Percentiles rank a stretch among this genome's conserved stretches.
Conservation (phyloP, 2,797 vertebrate species). For the Pelochelys cantorii region DNA sequence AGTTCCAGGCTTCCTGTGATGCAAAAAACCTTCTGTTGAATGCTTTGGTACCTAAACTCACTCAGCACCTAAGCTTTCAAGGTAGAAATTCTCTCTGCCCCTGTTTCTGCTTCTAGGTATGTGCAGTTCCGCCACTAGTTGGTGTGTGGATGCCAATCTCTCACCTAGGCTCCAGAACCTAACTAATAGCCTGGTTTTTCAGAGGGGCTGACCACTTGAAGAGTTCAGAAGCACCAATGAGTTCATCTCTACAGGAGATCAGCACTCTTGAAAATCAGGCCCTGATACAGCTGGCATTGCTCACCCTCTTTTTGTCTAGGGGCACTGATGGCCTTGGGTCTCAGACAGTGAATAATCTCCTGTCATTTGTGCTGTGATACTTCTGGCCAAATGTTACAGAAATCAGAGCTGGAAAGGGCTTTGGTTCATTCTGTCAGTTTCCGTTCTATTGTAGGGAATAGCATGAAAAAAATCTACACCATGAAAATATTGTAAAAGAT, state of each 20-base stretch:
- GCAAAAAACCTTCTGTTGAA: neutral
- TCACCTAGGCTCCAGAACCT: neutral
- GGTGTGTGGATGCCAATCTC: neutral
- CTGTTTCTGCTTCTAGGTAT: neutral
- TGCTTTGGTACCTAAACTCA: neutral
- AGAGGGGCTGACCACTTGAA: fast-evolving
- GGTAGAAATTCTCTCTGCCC: neutral
- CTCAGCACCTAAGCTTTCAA: neutral
- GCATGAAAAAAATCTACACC: neutral
- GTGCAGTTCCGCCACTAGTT: neutral
- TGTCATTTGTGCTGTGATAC: neutral
- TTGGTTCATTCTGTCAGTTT: neutral
- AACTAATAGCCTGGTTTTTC: neutral
- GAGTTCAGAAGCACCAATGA: neutral
- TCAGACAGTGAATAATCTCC: slow-evolving; percentile 1
- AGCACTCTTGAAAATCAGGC: neutral
- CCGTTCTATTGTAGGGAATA: neutral
- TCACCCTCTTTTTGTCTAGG: neutral
- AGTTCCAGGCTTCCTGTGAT: neutral
- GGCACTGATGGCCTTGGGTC: neutral
- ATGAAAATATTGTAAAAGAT: neutral
- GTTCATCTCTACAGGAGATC: neutral
- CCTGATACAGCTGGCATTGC: neutral
- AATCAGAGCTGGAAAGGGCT: neutral
- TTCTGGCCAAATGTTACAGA: neutral